Conservation (phyloP, 2,113 vertebrate species). For the Syngnathus typhle region DNA sequence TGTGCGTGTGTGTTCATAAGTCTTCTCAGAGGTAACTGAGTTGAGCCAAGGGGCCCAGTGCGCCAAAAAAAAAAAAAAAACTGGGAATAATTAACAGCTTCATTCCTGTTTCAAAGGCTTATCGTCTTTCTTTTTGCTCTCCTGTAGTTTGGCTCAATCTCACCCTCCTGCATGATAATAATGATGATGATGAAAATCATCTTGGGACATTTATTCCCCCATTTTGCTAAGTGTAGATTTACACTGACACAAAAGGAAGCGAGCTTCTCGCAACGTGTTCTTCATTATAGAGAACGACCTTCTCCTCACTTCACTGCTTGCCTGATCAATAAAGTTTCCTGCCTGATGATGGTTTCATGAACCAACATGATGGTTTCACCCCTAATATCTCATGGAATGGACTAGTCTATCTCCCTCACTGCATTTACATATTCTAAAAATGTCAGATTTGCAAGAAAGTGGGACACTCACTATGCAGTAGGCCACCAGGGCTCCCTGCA, state of each 20-base stretch:
- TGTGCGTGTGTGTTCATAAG: constrained; percentile 18
- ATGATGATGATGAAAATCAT: constrained; percentile 56
- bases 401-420: no score
- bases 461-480: constrained; percentile 63
- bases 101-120: constrained; percentile 54
- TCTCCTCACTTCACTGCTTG: constrained; percentile 28
- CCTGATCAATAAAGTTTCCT: no score
- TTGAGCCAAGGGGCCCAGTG: constrained; percentile 31
- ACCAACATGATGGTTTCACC: no score
- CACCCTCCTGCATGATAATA: constrained; percentile 43
- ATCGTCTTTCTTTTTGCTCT: constrained; percentile 25
- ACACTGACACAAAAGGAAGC: constrained; percentile 27
- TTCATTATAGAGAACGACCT: constrained; percentile 63
- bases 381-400: no score
- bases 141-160: constrained; percentile 52
- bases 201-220: constrained; percentile 41
- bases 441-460: no score
- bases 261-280: constrained; percentile 58
- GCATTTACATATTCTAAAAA: no score
- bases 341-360: no score
- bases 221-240: constrained; percentile 14
- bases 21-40: constrained; percentile 36
- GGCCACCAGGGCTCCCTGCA: constrained; percentile 92
- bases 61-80: constrained; percentile 52
- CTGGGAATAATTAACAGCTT: constrained; percentile 54